Evolutionary conservation across 2,113 vertebrate genomes (phyloP), one percentile per base, ranked within the genome.

Genomic region (Platichthys flesus): DNA sequence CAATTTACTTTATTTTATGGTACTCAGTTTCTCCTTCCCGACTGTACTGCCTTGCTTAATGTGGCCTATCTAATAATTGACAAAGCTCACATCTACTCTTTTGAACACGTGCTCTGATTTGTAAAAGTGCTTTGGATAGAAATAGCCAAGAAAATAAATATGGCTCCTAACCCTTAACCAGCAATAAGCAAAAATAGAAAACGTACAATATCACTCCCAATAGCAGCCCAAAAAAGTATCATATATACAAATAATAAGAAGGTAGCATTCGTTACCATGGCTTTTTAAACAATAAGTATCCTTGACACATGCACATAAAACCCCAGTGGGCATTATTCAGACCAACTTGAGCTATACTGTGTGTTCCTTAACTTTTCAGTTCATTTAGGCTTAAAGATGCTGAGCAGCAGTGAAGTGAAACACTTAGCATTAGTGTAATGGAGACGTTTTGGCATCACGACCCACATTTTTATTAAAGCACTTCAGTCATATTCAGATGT

Each of bases 381-480:
- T 52, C 8, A 5, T 54, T 26, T 61, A 35, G 55, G 37, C 42
- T 57, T 28, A 24, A 23, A 75, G 56, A 56, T 62, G 20, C 37
- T 12, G 68, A 71, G 31, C 24, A 23, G 59, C 56, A 60, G 21
- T 67, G 28, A 55, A 84, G 66, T 60, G 63, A 74, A 69, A 78
- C 62, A 14, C 40, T 60, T 61, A 35, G 69, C 60, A 63, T 71
- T 68, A 72, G 57, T 77, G 42, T 23, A 51, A 62, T 13, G 20
- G 40, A 65, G 37, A 7, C 0, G 1, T 37, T 21, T 60, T 81
- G 67, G 77, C 42, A 23, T 54, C 23, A 52, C 71, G 57, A n/a
- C 37, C 71, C 63, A 52, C 67, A 81, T 52, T 85, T 91, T 4
- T 72, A 60, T 81, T 79, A 66, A 58, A 75, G 62, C 54, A 52